Evolutionary conservation across 2,113 vertebrate genomes (phyloP), one percentile per base, ranked within the genome.

Genomic region (Carollia perspicillata): DNA sequence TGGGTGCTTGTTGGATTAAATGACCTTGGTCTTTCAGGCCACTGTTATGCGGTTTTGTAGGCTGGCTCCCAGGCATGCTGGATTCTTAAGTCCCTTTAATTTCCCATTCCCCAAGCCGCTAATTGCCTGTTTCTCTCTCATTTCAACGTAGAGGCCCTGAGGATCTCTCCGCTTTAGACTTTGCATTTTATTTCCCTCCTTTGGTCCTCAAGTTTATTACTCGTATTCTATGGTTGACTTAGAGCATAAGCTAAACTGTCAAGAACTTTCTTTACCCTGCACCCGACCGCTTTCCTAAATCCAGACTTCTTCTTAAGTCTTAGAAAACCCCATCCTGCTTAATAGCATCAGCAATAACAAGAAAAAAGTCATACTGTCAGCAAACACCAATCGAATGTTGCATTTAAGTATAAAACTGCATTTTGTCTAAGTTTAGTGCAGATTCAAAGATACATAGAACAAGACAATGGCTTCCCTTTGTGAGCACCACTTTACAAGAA

Each of bases 321-420:
- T 44, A 90, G 89, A 71, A 96, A 95, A 69, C 7, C 13, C 69
- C 69, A 7, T 12, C 44, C 60, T 83, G 40, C 65, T 95, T 95
- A 96, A 85, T 83, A 96, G 74, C 30, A 93, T 53, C 60, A 83
- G 16, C 71, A 77, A 81, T 53, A 90, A 94, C 16, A n/a, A 94
- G 78, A 33, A 81, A 90, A 80, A 69, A 2, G 14, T 26, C 69
- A 51, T 22, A 79, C 26, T 84, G 69, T 85, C 69, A 96, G 85
- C 84, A 97, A 97, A 94, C 33, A 89, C 30, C 55, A 85, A 83
- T 0, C 55, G 44, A 72, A 60, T 30, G 47, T 33, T 33, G 75
- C 33, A 63, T 68, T 93, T 83, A 92, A 91, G 90, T 66, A 91
- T 8, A 95, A 83, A 94, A 79, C 28, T 74, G 37, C 6, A 26